phyloP scores from a whole-genome alignment of 2,888 invertebrate genomes.

The Colletes collaris region DNA sequence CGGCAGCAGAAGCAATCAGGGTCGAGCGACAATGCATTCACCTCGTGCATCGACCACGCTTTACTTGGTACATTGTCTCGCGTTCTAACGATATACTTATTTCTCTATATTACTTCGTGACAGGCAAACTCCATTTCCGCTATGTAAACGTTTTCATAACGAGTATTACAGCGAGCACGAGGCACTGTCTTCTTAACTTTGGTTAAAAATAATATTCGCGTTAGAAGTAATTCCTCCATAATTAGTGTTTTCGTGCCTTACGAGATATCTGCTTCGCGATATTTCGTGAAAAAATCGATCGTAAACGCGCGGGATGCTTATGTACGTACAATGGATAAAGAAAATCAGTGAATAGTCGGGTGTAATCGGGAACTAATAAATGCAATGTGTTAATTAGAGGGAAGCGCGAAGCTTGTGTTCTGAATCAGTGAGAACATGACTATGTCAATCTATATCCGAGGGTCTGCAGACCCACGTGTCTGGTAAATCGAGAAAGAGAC shows the following conservation, averaged over 20 bases:
- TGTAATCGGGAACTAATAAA: neutral
- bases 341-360: neutral
- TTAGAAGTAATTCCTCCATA: neutral
- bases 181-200: neutral
- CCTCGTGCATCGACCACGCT: conserved; percentile 69
- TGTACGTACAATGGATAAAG: neutral
- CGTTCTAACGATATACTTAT: conserved; percentile 60
- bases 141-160: conserved; percentile 27
- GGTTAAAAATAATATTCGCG: neutral
- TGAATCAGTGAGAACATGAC: conserved; percentile 34
- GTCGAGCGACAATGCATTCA: conserved; percentile 77
- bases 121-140: conserved; percentile 39
- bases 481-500: conserved; percentile 44
- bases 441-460: conserved; percentile 16
- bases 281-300: neutral
- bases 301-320: neutral
- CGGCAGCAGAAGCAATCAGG: conserved; percentile 75
- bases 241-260: neutral
- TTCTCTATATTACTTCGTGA: conserved; percentile 41
- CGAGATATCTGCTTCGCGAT: neutral
- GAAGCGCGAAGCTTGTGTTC: conserved; percentile 15
- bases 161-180: conserved; percentile 11
- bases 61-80: conserved; percentile 67
- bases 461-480: conserved; percentile 46
- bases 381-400: conserved; percentile 36